Base-by-base conservation (phyloP, 2,888 invertebrate genomes). In the Tenthredo livida region DNA sequence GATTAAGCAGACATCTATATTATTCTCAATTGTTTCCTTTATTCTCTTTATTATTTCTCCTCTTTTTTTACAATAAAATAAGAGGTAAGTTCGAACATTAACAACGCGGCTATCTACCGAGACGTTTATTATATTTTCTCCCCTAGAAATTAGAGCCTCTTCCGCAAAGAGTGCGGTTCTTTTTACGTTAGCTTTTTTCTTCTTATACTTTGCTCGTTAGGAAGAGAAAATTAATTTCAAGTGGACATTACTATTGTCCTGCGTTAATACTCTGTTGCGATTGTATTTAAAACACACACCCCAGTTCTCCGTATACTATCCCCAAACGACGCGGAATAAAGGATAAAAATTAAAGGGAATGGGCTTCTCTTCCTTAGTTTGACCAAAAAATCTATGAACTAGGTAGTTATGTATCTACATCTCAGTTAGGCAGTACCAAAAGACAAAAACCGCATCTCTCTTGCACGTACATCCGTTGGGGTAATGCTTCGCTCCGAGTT, bases 401-500 rank as follows among this genome's bases (percentile, higher is more conserved):
- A 47, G n/a, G 47, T 77, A 73, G 21, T 12, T 54, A 54, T 33
- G 33, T 77, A 29, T 17, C 33, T 70, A 70, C n/a, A 80, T 80
- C 50, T 47, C 17, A 50, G 83, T 83, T 50, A 70, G 70, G 67
- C 17, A 40, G n/a, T 9, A 67, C 47, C 43, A 12, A 37, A 70
- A 83, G 25, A 83, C 67, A 83, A 83, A 83, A 83, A 83, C 65
- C 61, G 70, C 70, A 83, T 83, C 43, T 43, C 83, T 65, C 83
- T 83, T 83, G 67, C 83, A 70, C 83, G 83, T 70, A 83, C 83
- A 83, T 83, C 83, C 83, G 83, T 50, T 70, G 67, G 58, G 58
- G 67, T 83, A 61, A 83, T 83, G 88, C 88, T 86, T 88, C 83
- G 87, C 86, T 80, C 86, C 61, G 88, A 86, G 88, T 88, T 88